A percentile compares a stretch with the other conserved stretches of the same genome.
Evolutionary conservation across 2,797 vertebrate genomes (phyloP).

Genomic region (Anguilla megastoma): DNA sequence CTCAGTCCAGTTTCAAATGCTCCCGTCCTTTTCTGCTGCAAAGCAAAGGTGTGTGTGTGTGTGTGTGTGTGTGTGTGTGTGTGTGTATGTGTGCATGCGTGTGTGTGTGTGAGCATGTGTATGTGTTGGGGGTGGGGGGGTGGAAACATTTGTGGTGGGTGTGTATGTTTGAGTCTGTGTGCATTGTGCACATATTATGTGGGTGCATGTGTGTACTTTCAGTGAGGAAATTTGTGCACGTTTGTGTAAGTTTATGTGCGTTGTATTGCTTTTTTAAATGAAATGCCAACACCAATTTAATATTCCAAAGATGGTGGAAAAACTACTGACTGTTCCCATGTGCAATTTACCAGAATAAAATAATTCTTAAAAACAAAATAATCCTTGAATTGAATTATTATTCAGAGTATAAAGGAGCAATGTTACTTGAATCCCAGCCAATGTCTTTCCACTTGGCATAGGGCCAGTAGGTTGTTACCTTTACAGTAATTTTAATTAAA

Average conservation of each 20-base stretch:
- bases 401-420: neutral
- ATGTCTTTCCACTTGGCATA: neutral
- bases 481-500: neutral
- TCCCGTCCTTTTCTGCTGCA: conserved; percentile 21
- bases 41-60: neutral
- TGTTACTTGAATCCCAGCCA: conserved; percentile 1
- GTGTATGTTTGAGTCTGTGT: conserved; percentile 21
- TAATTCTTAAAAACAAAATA: neutral
- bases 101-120: neutral
- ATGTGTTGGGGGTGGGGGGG: neutral
- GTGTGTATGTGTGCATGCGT: conserved; percentile 14
- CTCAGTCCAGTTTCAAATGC: conserved; percentile 34
- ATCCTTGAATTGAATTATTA: neutral
- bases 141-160: neutral
- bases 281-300: neutral
- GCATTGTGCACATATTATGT: neutral
- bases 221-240: neutral
- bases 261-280: neutral
- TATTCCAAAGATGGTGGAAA: neutral
- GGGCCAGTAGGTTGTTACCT: neutral
- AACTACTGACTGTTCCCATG: neutral
- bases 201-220: neutral
- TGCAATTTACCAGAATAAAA: neutral
- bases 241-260: neutral
- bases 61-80: neutral